Evolutionary conservation across 2,113 vertebrate genomes (phyloP).

Genomic region (Raja brachyura): DNA sequence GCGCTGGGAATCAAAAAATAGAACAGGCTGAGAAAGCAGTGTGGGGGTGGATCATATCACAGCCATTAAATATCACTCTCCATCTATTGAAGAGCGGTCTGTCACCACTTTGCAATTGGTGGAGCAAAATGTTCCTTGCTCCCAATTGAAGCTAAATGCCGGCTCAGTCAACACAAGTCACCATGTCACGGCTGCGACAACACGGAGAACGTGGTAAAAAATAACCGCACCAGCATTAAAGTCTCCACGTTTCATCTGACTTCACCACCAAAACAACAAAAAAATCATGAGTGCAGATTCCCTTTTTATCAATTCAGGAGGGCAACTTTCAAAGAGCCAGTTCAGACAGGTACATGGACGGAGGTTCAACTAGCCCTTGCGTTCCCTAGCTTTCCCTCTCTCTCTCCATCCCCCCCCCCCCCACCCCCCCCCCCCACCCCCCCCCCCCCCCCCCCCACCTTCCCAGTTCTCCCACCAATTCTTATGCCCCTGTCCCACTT

Average conservation of each 20-base stretch:
- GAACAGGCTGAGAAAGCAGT: not conserved
- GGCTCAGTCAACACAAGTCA: not conserved
- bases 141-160: not conserved
- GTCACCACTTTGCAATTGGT: not conserved
- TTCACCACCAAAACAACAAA: not conserved
- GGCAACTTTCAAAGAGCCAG: not conserved
- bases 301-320: not conserved
- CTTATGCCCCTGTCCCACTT: too few species aligned
- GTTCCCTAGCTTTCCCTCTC: too few species aligned
- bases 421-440: too few species aligned
- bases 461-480: too few species aligned
- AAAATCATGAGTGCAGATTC: not conserved
- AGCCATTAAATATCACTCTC: slow-evolving; percentile 6
- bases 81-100: slow-evolving; percentile 1
- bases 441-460: too few species aligned
- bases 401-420: too few species aligned
- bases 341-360: too few species aligned
- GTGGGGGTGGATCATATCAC: not conserved
- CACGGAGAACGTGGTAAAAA: not conserved
- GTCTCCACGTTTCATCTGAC: not conserved
- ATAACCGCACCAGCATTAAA: slow-evolving; percentile 3
- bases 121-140: not conserved
- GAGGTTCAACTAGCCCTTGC: too few species aligned
- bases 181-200: not conserved
- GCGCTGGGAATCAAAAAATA: not conserved